phyloP scores from a whole-genome alignment of 2,888 invertebrate genomes.

The Philaethria dido region DNA sequence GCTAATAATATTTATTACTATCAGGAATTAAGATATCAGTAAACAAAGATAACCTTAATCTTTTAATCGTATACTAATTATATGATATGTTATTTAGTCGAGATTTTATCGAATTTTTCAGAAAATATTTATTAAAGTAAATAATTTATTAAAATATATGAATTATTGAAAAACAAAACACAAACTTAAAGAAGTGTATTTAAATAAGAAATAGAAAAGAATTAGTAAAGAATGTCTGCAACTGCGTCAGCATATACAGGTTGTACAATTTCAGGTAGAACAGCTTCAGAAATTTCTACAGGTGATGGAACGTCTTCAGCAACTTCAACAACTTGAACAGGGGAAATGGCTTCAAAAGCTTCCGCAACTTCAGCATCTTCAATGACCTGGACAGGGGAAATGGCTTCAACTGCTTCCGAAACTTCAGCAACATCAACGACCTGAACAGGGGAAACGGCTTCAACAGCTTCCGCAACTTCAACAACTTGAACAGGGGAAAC shows the following conservation, averaged over 20 bases:
- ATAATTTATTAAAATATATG: neutral
- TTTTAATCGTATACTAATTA: conserved; percentile 5
- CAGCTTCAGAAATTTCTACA: neutral
- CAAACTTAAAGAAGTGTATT: too few relatives aligned
- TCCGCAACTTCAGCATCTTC: neutral
- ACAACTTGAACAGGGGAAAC: neutral
- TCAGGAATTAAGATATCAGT: neutral
- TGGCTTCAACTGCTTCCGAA: neutral
- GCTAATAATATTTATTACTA: neutral
- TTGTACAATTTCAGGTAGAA: neutral
- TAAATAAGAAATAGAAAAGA: too few relatives aligned
- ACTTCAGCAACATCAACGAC: neutral
- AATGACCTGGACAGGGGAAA: neutral
- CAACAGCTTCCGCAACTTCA: neutral
- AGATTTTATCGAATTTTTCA: conserved; percentile 2
- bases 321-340: neutral
- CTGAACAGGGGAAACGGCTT: neutral
- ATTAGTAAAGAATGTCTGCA: conserved; percentile 2
- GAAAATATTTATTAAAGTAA: neutral
- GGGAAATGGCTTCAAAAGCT: neutral
- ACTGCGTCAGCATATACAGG: too few relatives aligned
- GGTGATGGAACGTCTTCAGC: neutral
- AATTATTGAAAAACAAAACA: neutral
- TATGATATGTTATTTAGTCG: neutral
- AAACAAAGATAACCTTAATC: conserved; percentile 7